Conservation (phyloP, 1,140 invertebrate species). For the Kradibia gibbosae region DNA sequence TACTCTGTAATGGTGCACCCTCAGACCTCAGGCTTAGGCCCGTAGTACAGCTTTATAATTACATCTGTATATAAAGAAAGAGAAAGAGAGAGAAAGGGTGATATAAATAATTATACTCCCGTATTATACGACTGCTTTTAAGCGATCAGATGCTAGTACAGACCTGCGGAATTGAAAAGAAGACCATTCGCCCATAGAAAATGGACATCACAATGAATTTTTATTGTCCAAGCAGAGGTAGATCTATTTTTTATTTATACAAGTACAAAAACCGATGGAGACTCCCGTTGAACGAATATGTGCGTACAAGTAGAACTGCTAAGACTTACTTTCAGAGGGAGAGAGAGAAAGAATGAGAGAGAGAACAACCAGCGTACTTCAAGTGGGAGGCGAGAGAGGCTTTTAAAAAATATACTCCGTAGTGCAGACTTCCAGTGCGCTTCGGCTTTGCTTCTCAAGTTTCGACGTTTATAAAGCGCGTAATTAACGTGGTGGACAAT, state of each 20-base stretch:
- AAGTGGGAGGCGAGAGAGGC: not conserved
- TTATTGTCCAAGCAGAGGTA: not conserved
- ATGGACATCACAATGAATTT: not conserved
- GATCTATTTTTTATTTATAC: not conserved
- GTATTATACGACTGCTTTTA: too few species aligned
- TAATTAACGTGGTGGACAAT: not conserved
- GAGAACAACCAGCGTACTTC: not conserved
- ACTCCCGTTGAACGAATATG: not conserved
- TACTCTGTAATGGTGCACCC: not conserved
- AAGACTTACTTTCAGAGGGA: not conserved
- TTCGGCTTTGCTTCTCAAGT: not conserved
- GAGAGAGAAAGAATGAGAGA: not conserved
- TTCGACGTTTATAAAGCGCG: not conserved
- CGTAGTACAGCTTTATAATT: too few species aligned
- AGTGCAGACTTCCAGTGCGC: not conserved
- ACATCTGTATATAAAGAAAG: too few species aligned
- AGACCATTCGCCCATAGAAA: not conserved
- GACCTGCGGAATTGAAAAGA: not conserved
- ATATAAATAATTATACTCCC: too few species aligned
- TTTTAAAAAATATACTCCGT: not conserved
- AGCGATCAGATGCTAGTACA: not conserved
- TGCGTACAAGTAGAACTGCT: not conserved
- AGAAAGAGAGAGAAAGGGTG: too few species aligned
- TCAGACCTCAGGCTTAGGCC: too few species aligned
- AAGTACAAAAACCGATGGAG: not conserved